These are phyloP conservation scores for Poeciliopsis gracilis DNA, from an alignment of 2,797 vertebrate genomes.

Conservation along the genomic window DNA sequence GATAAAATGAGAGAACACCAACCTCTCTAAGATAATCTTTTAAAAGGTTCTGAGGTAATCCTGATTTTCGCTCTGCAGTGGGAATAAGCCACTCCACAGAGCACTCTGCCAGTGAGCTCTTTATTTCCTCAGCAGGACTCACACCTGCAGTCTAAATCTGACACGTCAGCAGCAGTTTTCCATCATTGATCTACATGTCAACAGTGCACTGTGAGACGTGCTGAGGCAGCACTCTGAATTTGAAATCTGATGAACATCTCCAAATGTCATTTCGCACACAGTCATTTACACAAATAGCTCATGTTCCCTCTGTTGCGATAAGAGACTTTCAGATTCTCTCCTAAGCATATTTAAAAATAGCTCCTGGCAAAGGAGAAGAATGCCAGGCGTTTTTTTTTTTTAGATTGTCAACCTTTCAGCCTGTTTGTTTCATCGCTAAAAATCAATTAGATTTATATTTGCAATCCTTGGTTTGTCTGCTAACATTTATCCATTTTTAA, in stretches of 20 bases:
- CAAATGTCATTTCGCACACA: background rate
- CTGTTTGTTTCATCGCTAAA: background rate
- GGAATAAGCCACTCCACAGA: slow-evolving; percentile 59
- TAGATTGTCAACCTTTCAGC: background rate
- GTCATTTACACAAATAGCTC: background rate
- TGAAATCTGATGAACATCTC: slow-evolving; percentile 4
- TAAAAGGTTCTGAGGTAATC: slow-evolving; percentile 10
- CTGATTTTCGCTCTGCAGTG: slow-evolving; percentile 30
- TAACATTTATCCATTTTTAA: background rate
- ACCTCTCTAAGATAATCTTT: background rate
- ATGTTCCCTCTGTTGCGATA: background rate
- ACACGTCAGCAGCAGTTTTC: slow-evolving; percentile 74
- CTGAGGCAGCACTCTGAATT: slow-evolving; percentile 27
- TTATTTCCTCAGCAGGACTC: slow-evolving; percentile 58
- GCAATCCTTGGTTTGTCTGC: background rate
- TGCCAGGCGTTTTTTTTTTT: background rate
- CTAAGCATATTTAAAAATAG: slow-evolving; percentile 1
- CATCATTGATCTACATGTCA: slow-evolving; percentile 45
- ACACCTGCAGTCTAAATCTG: slow-evolving; percentile 64
- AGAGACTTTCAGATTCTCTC: background rate
- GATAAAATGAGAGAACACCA: background rate
- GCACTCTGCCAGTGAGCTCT: slow-evolving; percentile 34
- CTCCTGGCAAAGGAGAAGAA: background rate
- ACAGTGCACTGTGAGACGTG: slow-evolving; percentile 10
- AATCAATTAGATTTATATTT: slow-evolving; percentile 4